Base-by-base conservation (phyloP, 2,113 vertebrate genomes). In the Epinephelus fuscoguttatus region DNA sequence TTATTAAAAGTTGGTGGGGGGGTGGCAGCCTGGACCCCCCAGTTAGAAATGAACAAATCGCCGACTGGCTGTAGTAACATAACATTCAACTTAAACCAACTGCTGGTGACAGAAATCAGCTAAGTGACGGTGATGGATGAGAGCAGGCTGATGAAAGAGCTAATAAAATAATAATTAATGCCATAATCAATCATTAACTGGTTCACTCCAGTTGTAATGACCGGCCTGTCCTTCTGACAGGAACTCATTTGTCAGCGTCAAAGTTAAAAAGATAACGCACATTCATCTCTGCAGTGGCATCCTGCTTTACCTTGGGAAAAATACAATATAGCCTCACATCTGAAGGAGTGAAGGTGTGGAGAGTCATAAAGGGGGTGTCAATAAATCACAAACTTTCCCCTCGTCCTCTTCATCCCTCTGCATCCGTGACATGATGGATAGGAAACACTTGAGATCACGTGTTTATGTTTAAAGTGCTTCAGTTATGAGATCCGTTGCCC, bases 391-490 rank as follows among this genome's bases (percentile, higher is more conserved):
- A 14, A 61, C 45, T 27, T 18, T 13, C 45, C 62, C 45, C 23
- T 78, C 40, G 2, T 27, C 45, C 21, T 78, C 82, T 50, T 75
- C 75, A 27, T 74, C 42, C 25, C 21, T 78, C 49, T 30, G 19
- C 7, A 71, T 81, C 80, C 21, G 14, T 56, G 67, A 61, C 76
- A 60, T 81, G 89, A 92, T 71, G 78, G 78, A 88, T 75, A 59
- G 56, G 72, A 76, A 85, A 80, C 80, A 81, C 82, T 61, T 33
- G 33, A 84, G 74, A 78, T 83, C 86, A 84, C 56, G 10, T 78
- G 83, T 91, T 89, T 83, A 52, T 52, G 60, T 80, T 86, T 85
- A 56, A 85, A 71, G 50, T 19, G n/a, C 45, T 67, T 82, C 55
- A 57, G 52, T 77, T 77, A 85, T 80, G 21, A 74, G 52, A 52